These are phyloP conservation scores for Drosophila rubida DNA, from an alignment of 2,888 invertebrate genomes.

Conservation along the genomic window DNA sequence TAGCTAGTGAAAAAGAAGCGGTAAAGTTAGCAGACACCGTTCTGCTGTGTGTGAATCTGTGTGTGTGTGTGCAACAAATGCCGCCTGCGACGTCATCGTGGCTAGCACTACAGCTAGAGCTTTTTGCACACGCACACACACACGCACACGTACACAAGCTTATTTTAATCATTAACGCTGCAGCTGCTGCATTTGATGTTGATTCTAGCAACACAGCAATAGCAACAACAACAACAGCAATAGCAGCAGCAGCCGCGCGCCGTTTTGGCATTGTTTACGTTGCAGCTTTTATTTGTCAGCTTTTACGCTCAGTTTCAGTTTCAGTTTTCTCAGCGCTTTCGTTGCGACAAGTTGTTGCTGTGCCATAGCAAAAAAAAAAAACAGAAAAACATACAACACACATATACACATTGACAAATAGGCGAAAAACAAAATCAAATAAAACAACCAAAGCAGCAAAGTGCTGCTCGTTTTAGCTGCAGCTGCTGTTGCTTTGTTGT, in stretches of 20 bases:
- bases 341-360: conserved; percentile 81
- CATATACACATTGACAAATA: background rate
- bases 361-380: conserved; percentile 29
- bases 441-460: background rate
- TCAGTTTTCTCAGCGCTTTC: conserved; percentile 83
- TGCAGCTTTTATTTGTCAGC: conserved; percentile 77
- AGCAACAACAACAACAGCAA: conserved; percentile 1
- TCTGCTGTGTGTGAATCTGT: conserved; percentile 8
- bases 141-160: conserved; percentile 40
- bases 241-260: conserved; percentile 18
- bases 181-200: conserved; percentile 64
- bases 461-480: background rate
- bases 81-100: conserved; percentile 67
- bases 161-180: conserved; percentile 63
- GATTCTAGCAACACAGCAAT: conserved; percentile 41
- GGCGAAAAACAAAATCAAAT: background rate
- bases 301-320: conserved; percentile 74
- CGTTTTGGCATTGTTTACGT: conserved; percentile 65
- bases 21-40: conserved; percentile 16
- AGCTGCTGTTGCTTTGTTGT: conserved; percentile 9
- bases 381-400: background rate
- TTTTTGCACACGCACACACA: conserved; percentile 41
- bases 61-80: conserved; percentile 69
- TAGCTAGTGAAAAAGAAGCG: background rate
- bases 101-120: conserved; percentile 42